These are phyloP conservation scores for Nasua narica DNA, from an alignment of 2,797 vertebrate genomes.

Conservation along the genomic window DNA sequence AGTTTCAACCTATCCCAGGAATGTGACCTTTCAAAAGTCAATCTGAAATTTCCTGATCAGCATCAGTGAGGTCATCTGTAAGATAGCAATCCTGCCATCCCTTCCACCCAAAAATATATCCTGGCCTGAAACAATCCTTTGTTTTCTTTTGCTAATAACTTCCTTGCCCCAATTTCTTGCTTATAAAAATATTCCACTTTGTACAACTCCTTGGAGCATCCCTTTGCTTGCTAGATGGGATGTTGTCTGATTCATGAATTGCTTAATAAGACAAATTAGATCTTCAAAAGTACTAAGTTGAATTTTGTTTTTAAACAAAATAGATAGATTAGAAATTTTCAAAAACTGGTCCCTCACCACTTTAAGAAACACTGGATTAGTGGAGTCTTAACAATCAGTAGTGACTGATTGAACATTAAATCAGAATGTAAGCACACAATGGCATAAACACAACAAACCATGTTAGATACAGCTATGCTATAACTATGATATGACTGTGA, in stretches of 20 bases:
- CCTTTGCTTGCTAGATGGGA: background rate
- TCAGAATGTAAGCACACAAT: background rate
- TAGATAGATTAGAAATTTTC: background rate
- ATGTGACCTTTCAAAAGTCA: background rate
- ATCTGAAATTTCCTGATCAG: background rate
- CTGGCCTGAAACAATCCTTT: background rate
- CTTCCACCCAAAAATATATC: background rate
- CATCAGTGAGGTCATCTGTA: background rate
- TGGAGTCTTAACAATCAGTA: background rate
- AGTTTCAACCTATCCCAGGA: background rate
- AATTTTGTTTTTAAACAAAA: background rate
- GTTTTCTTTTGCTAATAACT: background rate
- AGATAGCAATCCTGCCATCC: background rate
- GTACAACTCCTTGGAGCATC: background rate
- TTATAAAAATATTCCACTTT: background rate
- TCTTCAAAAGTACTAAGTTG: background rate
- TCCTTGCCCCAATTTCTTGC: background rate
- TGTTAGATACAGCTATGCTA: background rate
- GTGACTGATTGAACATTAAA: background rate
- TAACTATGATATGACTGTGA: background rate
- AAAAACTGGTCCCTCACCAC: background rate
- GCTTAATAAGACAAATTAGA: background rate
- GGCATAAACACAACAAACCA: background rate
- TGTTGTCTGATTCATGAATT: background rate
- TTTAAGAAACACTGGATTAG: background rate